Percentiles rank a stretch among this genome's conserved stretches.
Conservation (phyloP, 92 coral and sea anemone genomes). For the Palythoa heliodiscus region DNA sequence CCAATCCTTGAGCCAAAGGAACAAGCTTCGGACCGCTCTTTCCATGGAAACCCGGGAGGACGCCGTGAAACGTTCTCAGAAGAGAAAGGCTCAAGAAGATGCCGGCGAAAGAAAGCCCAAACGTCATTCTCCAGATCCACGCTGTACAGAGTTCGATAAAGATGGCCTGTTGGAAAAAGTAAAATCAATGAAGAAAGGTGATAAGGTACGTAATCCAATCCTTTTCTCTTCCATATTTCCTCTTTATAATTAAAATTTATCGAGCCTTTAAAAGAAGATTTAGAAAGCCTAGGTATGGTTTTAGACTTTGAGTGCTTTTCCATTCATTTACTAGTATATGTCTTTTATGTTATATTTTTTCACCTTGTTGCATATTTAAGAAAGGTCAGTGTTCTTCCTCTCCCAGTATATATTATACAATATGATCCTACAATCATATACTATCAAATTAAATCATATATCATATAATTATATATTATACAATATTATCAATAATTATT, state of each 20-base stretch:
- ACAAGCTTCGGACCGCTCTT: constrained; percentile 1
- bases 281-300: not conserved
- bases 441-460: too few relatives aligned
- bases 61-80: not conserved
- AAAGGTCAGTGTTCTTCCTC: not conserved
- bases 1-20: constrained; percentile 12
- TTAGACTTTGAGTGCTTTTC: not conserved
- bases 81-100: constrained; percentile 32
- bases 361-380: not conserved
- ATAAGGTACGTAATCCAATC: constrained; percentile 4
- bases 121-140: constrained; percentile 7
- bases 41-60: not conserved
- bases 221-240: constrained; percentile 1
- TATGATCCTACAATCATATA: too few relatives aligned
- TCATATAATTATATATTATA: too few relatives aligned
- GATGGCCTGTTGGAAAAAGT: constrained; percentile 28
- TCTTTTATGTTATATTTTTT: too few relatives aligned
- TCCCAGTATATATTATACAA: too few relatives aligned
- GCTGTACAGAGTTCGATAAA: constrained; percentile 19
- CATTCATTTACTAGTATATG: not conserved
- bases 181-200: constrained; percentile 18
- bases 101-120: constrained; percentile 25
- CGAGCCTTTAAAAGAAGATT: not conserved
- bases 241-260: not conserved
- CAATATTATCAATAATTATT: too few relatives aligned